A percentile compares a stretch with the other conserved stretches of the same genome.
Evolutionary conservation across 2,888 invertebrate genomes (phyloP).

Genomic region (Agrochola macilenta): DNA sequence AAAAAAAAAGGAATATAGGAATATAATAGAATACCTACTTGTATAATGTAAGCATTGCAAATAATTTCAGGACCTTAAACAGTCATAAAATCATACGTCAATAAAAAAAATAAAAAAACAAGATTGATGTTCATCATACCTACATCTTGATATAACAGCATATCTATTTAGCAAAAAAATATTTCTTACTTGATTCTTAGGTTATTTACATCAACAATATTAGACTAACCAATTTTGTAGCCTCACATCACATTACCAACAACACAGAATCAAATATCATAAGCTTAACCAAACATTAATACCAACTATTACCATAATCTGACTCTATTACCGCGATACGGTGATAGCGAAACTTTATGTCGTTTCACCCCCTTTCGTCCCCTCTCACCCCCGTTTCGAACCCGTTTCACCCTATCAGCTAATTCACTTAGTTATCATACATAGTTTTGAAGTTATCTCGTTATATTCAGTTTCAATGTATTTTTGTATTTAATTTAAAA

Average conservation of each 20-base stretch:
- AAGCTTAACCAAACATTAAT: constrained; percentile 37
- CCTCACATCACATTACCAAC: background rate
- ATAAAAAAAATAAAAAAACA: too few species aligned
- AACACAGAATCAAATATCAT: constrained; percentile 15
- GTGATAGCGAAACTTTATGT: constrained; percentile 56
- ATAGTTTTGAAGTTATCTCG: constrained; percentile 53
- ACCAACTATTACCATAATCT: constrained; percentile 55
- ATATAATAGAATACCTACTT: too few species aligned
- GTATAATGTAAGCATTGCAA: background rate
- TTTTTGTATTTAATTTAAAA: constrained; percentile 19
- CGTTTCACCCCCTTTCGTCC: constrained; percentile 38
- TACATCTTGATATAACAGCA: too few species aligned
- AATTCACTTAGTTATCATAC: constrained; percentile 56
- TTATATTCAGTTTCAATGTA: constrained; percentile 22
- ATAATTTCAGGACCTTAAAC: background rate
- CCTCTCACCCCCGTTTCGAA: constrained; percentile 30
- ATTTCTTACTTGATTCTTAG: background rate
- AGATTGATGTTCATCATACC: too few species aligned
- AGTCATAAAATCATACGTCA: too few species aligned
- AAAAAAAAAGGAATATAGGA: background rate
- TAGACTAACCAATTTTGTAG: background rate
- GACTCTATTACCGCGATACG: constrained; percentile 52
- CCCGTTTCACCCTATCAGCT: constrained; percentile 21
- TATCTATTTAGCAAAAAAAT: background rate
- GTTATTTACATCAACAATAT: background rate